These are phyloP conservation scores for Poecilia picta DNA, from an alignment of 2,797 vertebrate genomes.

Conservation along the genomic window DNA sequence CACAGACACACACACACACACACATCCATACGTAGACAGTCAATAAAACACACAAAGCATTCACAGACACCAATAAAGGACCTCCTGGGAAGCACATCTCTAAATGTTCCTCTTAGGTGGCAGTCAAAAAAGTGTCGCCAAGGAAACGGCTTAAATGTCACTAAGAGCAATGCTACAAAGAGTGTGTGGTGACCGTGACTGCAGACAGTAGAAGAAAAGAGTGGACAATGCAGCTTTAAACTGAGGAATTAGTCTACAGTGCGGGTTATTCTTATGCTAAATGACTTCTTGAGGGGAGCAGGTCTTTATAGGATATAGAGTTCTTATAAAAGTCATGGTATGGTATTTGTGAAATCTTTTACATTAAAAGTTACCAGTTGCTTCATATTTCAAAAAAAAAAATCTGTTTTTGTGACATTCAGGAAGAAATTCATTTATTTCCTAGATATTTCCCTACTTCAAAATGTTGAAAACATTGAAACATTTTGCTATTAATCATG, in stretches of 20 bases:
- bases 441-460: background rate
- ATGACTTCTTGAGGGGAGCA: background rate
- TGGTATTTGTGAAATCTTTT: background rate
- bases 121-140: constrained; percentile 80
- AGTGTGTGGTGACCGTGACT: constrained; percentile 40
- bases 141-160: constrained; percentile 80
- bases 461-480: background rate
- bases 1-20: constrained; percentile 37
- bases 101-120: constrained; percentile 81
- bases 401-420: background rate
- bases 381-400: background rate
- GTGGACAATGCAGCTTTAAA: constrained; percentile 34
- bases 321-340: background rate
- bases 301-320: background rate
- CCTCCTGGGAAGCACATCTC: constrained; percentile 71
- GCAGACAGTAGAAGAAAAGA: constrained; percentile 26
- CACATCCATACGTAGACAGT: constrained; percentile 42
- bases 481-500: background rate
- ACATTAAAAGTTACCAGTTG: background rate
- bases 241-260: constrained; percentile 3
- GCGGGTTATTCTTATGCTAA: background rate
- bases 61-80: constrained; percentile 70
- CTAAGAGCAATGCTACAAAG: constrained; percentile 54
- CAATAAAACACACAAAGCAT: constrained; percentile 46
- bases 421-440: background rate